Conservation (phyloP, 2,797 vertebrate species). For the Sebastes steindachneri region DNA sequence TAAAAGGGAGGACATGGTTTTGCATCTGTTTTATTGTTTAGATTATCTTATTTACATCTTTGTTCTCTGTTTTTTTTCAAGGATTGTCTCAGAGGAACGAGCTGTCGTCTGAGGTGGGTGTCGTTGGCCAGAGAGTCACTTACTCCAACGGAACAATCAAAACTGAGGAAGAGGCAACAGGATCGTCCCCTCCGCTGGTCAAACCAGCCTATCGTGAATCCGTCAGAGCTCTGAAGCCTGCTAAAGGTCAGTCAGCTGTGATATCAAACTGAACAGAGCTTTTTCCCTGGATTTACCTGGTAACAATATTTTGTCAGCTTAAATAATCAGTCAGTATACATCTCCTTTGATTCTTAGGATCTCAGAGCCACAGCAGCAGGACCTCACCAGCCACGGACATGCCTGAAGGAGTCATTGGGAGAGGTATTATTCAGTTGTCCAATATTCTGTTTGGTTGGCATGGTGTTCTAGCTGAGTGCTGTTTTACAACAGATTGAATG, state of each 20-base stretch:
- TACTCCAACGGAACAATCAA: constrained; percentile 80
- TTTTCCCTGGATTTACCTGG: neutral
- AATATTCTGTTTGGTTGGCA: neutral
- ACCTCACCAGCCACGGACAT: constrained; percentile 73
- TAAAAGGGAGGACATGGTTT: neutral
- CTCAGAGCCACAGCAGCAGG: constrained; percentile 63
- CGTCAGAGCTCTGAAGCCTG: constrained; percentile 78
- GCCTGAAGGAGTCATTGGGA: constrained; percentile 88
- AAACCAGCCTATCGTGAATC: constrained; percentile 78
- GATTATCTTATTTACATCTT: neutral
- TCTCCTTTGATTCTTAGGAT: constrained; percentile 54
- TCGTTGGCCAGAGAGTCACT: constrained; percentile 84
- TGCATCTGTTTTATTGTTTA: neutral
- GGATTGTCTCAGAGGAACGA: constrained; percentile 71
- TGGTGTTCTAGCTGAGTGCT: neutral
- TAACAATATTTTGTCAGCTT: neutral
- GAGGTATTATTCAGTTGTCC: constrained; percentile 79
- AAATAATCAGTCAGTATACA: neutral
- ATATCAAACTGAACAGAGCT: neutral
- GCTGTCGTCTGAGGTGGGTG: constrained; percentile 75
- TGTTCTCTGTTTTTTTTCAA: constrained; percentile 31
- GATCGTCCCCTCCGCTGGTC: constrained; percentile 54
- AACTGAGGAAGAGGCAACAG: constrained; percentile 78
- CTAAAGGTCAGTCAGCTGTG: constrained; percentile 82
- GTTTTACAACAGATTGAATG: constrained; percentile 5